Percentiles rank a stretch among this genome's conserved stretches.
Evolutionary conservation across 2,888 invertebrate genomes (phyloP).

Genomic region (Quadriops clusia): DNA sequence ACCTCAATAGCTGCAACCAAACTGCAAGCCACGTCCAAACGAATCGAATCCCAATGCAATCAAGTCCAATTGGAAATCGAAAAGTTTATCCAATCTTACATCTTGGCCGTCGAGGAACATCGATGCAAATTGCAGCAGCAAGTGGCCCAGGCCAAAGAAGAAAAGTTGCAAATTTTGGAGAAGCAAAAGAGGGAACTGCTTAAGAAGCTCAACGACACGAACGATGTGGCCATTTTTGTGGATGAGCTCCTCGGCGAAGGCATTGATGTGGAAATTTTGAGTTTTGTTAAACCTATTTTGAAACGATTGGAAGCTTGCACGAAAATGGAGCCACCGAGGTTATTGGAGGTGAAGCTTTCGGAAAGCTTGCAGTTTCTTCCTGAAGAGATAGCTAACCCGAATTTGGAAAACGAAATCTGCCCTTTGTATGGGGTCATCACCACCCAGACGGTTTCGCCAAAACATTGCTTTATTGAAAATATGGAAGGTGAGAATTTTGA

Average conservation of each 20-base stretch:
- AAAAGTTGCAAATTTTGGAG: slow-evolving; percentile 35
- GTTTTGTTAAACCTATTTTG: slow-evolving; percentile 51
- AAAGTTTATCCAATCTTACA: slow-evolving; percentile 52
- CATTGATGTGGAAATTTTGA: slow-evolving; percentile 59
- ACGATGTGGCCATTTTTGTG: slow-evolving; percentile 50
- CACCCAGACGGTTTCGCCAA: slow-evolving; percentile 51
- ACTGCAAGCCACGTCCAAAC: slow-evolving; percentile 34
- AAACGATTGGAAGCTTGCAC: slow-evolving; percentile 52
- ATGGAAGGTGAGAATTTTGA: slow-evolving; percentile 41
- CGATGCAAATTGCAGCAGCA: slow-evolving; percentile 23
- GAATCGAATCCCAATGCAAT: slow-evolving; percentile 32
- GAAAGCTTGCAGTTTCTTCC: slow-evolving; percentile 44
- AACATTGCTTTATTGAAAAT: slow-evolving; percentile 45
- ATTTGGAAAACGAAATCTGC: slow-evolving; percentile 30
- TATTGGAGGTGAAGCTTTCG: slow-evolving; percentile 31
- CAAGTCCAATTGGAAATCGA: slow-evolving; percentile 51
- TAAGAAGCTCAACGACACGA: slow-evolving; percentile 43
- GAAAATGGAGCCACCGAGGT: slow-evolving; percentile 42
- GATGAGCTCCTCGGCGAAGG: slow-evolving; percentile 51
- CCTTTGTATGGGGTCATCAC: slow-evolving; percentile 47
- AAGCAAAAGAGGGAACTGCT: slow-evolving; percentile 38
- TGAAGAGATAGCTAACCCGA: slow-evolving; percentile 38
- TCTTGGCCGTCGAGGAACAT: slow-evolving; percentile 44
- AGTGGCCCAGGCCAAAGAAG: slow-evolving; percentile 24
- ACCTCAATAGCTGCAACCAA: slow-evolving; percentile 44